phyloP scores from a whole-genome alignment of 2,888 invertebrate genomes.

The Aphelenchoides bicaudatus region DNA sequence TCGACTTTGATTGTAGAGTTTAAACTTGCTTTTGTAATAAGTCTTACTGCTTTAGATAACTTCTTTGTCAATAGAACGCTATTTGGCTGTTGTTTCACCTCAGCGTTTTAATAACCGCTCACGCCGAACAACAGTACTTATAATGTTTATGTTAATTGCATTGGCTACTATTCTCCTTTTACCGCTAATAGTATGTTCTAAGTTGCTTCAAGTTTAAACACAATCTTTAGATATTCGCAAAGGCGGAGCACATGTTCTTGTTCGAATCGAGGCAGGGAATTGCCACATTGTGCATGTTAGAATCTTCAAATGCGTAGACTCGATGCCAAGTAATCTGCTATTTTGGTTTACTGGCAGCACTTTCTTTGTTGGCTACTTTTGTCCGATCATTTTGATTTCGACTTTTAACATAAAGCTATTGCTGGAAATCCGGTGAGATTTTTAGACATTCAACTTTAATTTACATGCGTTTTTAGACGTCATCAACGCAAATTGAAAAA shows the following conservation, averaged over 20 bases:
- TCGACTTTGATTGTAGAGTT: slow-evolving; percentile 29
- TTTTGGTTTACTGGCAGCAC: slow-evolving; percentile 38
- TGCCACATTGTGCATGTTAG: slow-evolving; percentile 20
- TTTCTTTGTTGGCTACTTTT: slow-evolving; percentile 31
- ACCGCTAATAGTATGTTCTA: slow-evolving; percentile 18
- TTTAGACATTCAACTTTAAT: not conserved
- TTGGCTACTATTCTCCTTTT: slow-evolving; percentile 26
- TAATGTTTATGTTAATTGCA: slow-evolving; percentile 18
- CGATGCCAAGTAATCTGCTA: slow-evolving; percentile 33
- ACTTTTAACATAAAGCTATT: slow-evolving; percentile 25
- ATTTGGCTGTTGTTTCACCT: slow-evolving; percentile 28
- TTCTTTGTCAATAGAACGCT: slow-evolving; percentile 31
- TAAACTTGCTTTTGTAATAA: not conserved
- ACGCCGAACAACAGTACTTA: slow-evolving; percentile 19
- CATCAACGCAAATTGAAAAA: slow-evolving; percentile 29
- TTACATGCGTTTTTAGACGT: slow-evolving; percentile 17
- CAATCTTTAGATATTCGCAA: slow-evolving; percentile 32
- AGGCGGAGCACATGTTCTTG: slow-evolving; percentile 29
- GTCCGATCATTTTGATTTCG: slow-evolving; percentile 30
- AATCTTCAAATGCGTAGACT: slow-evolving; percentile 37
- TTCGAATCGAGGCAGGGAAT: slow-evolving; percentile 24
- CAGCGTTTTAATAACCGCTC: slow-evolving; percentile 20
- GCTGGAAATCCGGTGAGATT: slow-evolving; percentile 19
- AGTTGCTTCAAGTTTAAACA: slow-evolving; percentile 4
- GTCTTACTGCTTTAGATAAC: slow-evolving; percentile 26